These are phyloP conservation scores for Schizaphis graminum DNA, from an alignment of 2,888 invertebrate species.

Conservation along the genomic window DNA sequence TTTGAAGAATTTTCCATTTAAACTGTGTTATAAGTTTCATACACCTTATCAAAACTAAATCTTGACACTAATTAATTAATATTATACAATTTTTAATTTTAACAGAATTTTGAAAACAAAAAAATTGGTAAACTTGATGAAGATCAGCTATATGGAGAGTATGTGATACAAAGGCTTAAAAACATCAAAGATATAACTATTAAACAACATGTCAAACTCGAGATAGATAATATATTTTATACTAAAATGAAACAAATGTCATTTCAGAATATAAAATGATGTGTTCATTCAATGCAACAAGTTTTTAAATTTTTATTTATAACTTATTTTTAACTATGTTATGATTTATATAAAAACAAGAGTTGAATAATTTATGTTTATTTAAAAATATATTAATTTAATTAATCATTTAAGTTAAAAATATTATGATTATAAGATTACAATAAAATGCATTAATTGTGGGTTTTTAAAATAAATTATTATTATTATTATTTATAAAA, in stretches of 20 bases:
- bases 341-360: neutral
- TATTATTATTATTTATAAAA: neutral
- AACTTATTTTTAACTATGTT: neutral
- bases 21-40: neutral
- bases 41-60: neutral
- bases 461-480: neutral
- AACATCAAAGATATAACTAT: neutral
- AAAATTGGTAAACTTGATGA: neutral
- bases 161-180: conserved; percentile 45
- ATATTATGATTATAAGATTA: neutral
- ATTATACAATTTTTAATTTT: neutral
- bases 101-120: neutral
- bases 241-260: neutral
- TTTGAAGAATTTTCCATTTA: neutral
- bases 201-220: conserved; percentile 10
- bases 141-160: conserved; percentile 8
- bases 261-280: neutral
- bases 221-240: conserved; percentile 52
- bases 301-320: neutral
- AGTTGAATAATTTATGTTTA: neutral
- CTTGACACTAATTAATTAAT: neutral
- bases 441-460: neutral
- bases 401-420: neutral
- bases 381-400: neutral
- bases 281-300: neutral